These are phyloP conservation scores for Trypoxylon attenuatum DNA, from an alignment of 2,888 invertebrate genomes.

Conservation along the genomic window DNA sequence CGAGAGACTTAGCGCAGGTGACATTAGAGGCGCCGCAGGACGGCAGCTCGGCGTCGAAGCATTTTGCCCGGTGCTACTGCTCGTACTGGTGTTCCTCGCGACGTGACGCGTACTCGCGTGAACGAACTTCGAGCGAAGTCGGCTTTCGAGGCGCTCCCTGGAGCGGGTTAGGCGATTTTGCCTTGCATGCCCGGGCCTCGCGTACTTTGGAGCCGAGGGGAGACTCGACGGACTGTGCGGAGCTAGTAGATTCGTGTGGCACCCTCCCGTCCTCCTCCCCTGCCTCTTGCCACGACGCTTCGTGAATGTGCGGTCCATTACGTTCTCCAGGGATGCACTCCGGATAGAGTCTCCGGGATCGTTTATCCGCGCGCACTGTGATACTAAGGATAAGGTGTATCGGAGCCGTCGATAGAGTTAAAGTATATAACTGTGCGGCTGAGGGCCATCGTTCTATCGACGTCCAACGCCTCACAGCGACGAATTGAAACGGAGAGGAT, in stretches of 20 bases:
- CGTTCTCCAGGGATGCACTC: neutral
- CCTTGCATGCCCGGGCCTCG: no score
- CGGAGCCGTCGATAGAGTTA: neutral
- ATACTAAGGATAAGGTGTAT: constrained; percentile 18
- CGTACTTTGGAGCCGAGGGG: neutral
- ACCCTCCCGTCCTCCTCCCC: neutral
- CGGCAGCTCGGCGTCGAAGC: neutral
- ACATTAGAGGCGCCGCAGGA: constrained; percentile 28
- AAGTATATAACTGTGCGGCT: neutral
- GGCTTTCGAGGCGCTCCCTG: no score
- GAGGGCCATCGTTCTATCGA: no score
- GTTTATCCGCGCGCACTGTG: constrained; percentile 14
- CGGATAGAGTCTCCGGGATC: constrained; percentile 7
- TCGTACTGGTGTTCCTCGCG: constrained; percentile 12
- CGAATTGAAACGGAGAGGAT: neutral
- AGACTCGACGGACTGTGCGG: neutral
- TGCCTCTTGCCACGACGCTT: neutral
- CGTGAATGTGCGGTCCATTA: neutral
- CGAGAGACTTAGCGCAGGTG: constrained; percentile 62
- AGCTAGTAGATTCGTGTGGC: neutral
- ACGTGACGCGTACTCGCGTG: constrained; percentile 43
- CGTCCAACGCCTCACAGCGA: neutral
- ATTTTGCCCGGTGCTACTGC: constrained; percentile 12
- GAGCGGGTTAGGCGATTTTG: no score
- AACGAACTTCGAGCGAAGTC: neutral